Percentiles rank a stretch among this genome's conserved stretches.
phyloP scores from a whole-genome alignment of 2,113 vertebrate genomes.

The Psittacus erithacus region DNA sequence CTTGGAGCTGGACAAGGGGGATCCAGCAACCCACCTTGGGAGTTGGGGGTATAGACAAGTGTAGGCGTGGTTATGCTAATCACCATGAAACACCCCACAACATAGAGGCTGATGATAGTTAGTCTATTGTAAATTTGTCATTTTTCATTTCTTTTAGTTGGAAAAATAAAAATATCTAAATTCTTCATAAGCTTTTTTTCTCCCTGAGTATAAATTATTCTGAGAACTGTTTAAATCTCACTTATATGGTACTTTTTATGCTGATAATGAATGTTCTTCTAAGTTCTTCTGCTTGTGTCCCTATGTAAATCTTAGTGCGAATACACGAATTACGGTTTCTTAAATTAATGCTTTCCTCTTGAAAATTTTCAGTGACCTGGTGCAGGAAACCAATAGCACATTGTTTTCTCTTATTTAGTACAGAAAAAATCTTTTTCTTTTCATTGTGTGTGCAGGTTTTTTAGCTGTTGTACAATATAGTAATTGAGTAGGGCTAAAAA shows the following conservation, averaged over 20 bases:
- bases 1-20: not conserved
- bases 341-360: not conserved
- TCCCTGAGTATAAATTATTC: not conserved
- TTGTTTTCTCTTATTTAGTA: not conserved
- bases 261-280: not conserved
- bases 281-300: not conserved
- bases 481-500: not conserved
- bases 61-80: not conserved
- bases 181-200: not conserved
- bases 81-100: accelerated
- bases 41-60: accelerated
- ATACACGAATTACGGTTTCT: not conserved
- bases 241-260: not conserved
- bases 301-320: not conserved
- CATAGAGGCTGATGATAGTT: not conserved
- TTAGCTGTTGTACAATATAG: not conserved
- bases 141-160: not conserved
- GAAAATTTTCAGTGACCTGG: not conserved
- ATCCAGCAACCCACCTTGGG: not conserved
- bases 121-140: not conserved
- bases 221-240: not conserved
- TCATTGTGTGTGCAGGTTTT: not conserved
- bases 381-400: not conserved
- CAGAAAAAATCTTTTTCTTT: not conserved
- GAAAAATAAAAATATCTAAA: not conserved